These are phyloP conservation scores for Drosophila ironensis DNA, from an alignment of 1,140 invertebrate genomes.

Conservation along the genomic window DNA sequence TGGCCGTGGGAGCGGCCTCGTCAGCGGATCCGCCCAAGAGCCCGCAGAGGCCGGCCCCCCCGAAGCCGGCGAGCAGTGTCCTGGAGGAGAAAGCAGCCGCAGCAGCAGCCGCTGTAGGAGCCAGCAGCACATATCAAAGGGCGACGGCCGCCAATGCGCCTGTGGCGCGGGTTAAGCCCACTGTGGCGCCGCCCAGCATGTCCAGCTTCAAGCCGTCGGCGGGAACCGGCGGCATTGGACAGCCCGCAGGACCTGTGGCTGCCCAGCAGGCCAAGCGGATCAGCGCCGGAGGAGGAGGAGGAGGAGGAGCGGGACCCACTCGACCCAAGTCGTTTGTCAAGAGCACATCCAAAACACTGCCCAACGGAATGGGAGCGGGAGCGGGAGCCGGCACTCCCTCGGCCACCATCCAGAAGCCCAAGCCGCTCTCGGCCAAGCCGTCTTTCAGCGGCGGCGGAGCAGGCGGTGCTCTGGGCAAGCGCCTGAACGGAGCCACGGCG, in stretches of 20 bases:
- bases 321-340: slow-evolving; percentile 70
- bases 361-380: slow-evolving; percentile 45
- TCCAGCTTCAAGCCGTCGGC: slow-evolving; percentile 76
- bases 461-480: slow-evolving; percentile 31
- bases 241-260: slow-evolving; percentile 24
- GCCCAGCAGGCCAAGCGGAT: slow-evolving; percentile 21
- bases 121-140: slow-evolving; percentile 88
- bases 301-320: neutral
- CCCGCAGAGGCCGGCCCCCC: slow-evolving; percentile 76
- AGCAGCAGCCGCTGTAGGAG: too few species aligned
- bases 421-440: slow-evolving; percentile 75
- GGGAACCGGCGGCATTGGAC: slow-evolving; percentile 10
- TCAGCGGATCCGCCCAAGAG: slow-evolving; percentile 33
- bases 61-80: slow-evolving; percentile 51
- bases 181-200: slow-evolving; percentile 82
- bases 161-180: slow-evolving; percentile 86
- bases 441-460: slow-evolving; percentile 52
- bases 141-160: slow-evolving; percentile 87
- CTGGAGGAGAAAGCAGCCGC: slow-evolving; percentile 30
- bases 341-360: slow-evolving; percentile 59
- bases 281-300: slow-evolving; percentile 8
- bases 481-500: slow-evolving; percentile 31
- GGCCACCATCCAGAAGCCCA: slow-evolving; percentile 77
- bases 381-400: slow-evolving; percentile 61
- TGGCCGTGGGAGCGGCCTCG: slow-evolving; percentile 81